A percentile compares a stretch with the other conserved stretches of the same genome.
Conservation (phyloP, 2,113 vertebrate genomes). For the Struthidea cinerea region DNA sequence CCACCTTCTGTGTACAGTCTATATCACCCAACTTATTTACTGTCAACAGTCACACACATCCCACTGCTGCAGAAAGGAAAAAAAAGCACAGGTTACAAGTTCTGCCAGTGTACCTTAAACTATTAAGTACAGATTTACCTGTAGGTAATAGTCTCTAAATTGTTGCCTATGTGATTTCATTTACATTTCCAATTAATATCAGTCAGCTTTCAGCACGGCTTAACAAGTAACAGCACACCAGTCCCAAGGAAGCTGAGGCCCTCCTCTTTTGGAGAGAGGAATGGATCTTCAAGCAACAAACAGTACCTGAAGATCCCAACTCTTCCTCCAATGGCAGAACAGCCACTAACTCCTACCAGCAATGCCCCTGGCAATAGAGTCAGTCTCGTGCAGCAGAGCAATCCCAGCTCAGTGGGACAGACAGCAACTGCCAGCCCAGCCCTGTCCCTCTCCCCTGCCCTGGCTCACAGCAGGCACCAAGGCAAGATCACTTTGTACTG, state of each 20-base stretch:
- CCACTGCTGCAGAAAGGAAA: neutral
- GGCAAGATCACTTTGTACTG: neutral
- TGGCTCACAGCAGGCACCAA: neutral
- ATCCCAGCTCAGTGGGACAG: neutral
- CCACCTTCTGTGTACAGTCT: neutral
- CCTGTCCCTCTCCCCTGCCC: neutral
- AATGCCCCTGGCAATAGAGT: accelerated
- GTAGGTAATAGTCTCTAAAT: neutral
- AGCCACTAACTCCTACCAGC: neutral
- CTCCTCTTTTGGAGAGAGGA: neutral
- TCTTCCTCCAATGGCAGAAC: accelerated
- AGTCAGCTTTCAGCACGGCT: neutral
- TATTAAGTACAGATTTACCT: neutral
- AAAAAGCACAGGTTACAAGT: neutral
- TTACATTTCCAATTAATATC: neutral
- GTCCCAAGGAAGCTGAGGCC: neutral
- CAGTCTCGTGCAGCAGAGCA: neutral
- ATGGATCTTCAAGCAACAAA: neutral
- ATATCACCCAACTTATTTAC: neutral
- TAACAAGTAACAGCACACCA: neutral
- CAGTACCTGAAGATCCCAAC: neutral
- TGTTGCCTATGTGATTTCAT: neutral
- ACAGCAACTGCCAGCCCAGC: neutral
- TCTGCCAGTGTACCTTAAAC: neutral
- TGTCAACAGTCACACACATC: neutral